Conservation (phyloP, 2,888 invertebrate genomes). For the Ellobium chinense region DNA sequence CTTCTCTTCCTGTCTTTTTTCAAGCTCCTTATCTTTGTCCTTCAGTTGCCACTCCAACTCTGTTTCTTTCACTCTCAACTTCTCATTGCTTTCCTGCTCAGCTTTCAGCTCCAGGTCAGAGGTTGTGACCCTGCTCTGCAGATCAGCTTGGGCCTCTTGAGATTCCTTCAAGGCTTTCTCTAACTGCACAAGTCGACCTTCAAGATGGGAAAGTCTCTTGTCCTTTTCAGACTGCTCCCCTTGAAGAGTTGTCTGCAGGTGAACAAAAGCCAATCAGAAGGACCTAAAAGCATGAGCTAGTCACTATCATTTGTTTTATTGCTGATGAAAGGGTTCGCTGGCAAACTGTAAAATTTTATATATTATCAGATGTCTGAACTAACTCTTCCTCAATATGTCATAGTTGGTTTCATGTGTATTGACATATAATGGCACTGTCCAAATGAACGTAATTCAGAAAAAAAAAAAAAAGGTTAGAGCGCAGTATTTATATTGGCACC, state of each 20-base stretch:
- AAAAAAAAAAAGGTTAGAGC: background rate
- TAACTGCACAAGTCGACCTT: slow-evolving; percentile 42
- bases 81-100: background rate
- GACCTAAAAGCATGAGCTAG: no score
- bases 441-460: no score
- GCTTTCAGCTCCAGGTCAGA: slow-evolving; percentile 9
- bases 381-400: no score
- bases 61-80: slow-evolving; percentile 46
- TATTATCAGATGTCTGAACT: no score
- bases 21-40: slow-evolving; percentile 14
- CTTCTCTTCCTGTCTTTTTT: background rate
- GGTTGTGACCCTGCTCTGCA: background rate
- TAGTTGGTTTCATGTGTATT: no score
- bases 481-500: background rate
- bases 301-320: no score
- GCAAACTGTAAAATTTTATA: no score
- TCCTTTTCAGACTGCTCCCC: slow-evolving; percentile 47
- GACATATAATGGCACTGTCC: no score
- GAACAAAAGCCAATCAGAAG: no score
- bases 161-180: slow-evolving; percentile 40
- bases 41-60: slow-evolving; percentile 36
- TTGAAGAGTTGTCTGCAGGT: slow-evolving; percentile 24
- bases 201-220: slow-evolving; percentile 48
- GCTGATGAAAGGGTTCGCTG: no score
- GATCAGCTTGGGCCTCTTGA: background rate